These are phyloP conservation scores for Euzetes globulus DNA, from an alignment of 2,888 invertebrate genomes.

Conservation along the genomic window DNA sequence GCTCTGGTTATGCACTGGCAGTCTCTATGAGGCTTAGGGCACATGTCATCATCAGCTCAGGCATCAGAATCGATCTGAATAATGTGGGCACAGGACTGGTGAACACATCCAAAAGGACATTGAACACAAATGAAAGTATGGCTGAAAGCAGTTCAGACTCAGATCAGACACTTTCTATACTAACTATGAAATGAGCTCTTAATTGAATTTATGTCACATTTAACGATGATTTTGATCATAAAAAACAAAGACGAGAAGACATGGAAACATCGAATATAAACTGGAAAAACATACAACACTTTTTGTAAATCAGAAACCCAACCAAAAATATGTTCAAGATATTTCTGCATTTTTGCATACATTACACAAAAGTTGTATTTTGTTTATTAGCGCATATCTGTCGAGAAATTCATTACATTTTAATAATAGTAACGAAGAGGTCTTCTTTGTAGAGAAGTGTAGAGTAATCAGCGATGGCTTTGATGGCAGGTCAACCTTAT, in stretches of 20 bases:
- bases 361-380: neutral
- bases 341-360: neutral
- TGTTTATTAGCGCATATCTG: neutral
- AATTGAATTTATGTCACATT: neutral
- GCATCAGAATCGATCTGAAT: neutral
- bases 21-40: neutral
- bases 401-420: neutral
- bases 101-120: neutral
- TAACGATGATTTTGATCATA: neutral
- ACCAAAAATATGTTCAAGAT: neutral
- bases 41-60: conserved; percentile 1
- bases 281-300: no score
- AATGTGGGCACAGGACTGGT: neutral
- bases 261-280: neutral
- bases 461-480: neutral
- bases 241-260: neutral
- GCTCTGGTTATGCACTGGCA: neutral
- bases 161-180: neutral
- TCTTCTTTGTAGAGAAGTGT: neutral
- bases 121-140: neutral
- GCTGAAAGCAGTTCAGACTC: neutral
- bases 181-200: neutral
- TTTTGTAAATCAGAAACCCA: no score
- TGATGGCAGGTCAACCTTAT: conserved; percentile 4
- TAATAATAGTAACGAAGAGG: neutral